Evolutionary conservation across 2,797 vertebrate genomes (phyloP).

Genomic region (Centroberyx gerrardi): DNA sequence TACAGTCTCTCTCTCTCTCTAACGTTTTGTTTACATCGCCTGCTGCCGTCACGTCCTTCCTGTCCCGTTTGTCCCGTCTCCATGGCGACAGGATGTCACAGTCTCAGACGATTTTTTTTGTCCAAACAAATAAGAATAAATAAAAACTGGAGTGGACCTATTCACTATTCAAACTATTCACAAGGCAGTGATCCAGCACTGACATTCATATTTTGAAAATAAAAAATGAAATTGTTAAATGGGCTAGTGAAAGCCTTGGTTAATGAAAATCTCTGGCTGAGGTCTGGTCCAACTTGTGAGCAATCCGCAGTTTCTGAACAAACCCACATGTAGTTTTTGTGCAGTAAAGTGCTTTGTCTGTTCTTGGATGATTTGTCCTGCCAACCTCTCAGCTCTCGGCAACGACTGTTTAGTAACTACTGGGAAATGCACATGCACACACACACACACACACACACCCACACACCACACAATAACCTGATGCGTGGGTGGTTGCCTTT

Average conservation of each 20-base stretch:
- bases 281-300: not conserved
- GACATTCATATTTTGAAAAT: conserved; percentile 14
- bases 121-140: conserved; percentile 8
- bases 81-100: conserved; percentile 4
- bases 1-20: not conserved
- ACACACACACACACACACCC: conserved; percentile 34
- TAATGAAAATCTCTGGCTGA: conserved; percentile 39
- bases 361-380: conserved; percentile 7
- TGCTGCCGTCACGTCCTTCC: conserved; percentile 14
- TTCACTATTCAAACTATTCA: conserved; percentile 7
- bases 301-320: conserved; percentile 5
- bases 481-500: conserved; percentile 15
- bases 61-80: conserved; percentile 19
- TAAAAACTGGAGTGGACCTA: not conserved
- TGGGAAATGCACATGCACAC: conserved; percentile 14
- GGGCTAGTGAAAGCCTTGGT: conserved; percentile 6
- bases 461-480: not conserved
- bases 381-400: conserved; percentile 31
- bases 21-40: conserved; percentile 14
- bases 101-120: too few species aligned
- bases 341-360: conserved; percentile 16
- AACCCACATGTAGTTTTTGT: conserved; percentile 21
- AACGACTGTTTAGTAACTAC: conserved; percentile 10
- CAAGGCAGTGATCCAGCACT: not conserved
- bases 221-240: conserved; percentile 43